A percentile compares a stretch with the other conserved stretches of the same genome.
phyloP scores from a whole-genome alignment of 2,888 invertebrate genomes.

The Miltochrista miniata region DNA sequence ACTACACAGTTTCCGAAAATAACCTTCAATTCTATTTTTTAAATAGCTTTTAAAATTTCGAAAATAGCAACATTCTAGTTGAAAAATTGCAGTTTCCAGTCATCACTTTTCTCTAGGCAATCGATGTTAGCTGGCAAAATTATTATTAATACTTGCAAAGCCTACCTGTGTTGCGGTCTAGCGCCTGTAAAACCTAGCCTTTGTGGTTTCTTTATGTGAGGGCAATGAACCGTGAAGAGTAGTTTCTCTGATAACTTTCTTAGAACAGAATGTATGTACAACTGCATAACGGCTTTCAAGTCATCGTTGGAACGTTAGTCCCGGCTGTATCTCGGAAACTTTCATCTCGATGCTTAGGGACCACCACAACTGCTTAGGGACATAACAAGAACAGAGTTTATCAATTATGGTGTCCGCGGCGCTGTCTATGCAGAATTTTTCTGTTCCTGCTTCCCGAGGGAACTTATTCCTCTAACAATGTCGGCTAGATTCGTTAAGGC shows the following conservation, averaged over 20 bases:
- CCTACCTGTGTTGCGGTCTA: conserved; percentile 22
- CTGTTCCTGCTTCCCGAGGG: no score
- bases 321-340: neutral
- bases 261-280: conserved; percentile 10
- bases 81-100: neutral
- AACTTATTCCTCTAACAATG: no score
- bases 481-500: no score
- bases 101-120: neutral
- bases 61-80: neutral
- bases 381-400: no score
- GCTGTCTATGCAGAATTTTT: no score
- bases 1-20: no score
- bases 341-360: no score
- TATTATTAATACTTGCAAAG: neutral
- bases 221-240: conserved; percentile 34
- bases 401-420: no score
- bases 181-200: conserved; percentile 10
- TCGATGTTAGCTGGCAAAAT: neutral
- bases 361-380: no score
- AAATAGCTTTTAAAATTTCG: no score
- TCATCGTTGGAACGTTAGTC: no score
- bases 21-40: no score
- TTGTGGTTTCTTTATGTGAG: conserved; percentile 21
- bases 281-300: neutral
- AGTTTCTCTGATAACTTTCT: conserved; percentile 37